Evolutionary conservation across 2,797 vertebrate species (phyloP).

Genomic region (Falco novaeseelandiae): DNA sequence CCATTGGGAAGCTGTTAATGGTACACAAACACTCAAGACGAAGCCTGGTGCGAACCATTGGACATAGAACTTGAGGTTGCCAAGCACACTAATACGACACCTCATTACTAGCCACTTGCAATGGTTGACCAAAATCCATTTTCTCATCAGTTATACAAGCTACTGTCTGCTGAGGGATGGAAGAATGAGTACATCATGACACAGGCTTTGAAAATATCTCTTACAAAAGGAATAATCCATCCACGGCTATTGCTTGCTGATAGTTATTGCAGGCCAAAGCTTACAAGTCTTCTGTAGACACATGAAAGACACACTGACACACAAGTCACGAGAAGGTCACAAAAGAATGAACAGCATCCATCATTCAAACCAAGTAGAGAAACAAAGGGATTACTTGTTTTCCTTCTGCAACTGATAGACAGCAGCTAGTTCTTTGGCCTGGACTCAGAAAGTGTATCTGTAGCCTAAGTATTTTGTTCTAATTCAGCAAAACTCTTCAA

Average conservation of each 20-base stretch:
- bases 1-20: background rate
- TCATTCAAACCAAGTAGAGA: conserved; percentile 27
- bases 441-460: background rate
- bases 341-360: conserved; percentile 6
- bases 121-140: conserved; percentile 37
- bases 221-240: conserved; percentile 26
- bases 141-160: conserved; percentile 34
- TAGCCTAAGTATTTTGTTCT: background rate
- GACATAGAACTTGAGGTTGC: background rate
- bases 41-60: background rate
- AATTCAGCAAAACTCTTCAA: background rate
- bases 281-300: conserved; percentile 3
- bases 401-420: background rate
- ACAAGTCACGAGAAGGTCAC: conserved; percentile 11
- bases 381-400: conserved; percentile 37
- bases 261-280: background rate
- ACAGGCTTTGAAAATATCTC: conserved; percentile 43
- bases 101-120: conserved; percentile 47
- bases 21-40: background rate
- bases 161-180: conserved; percentile 20
- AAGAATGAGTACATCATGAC: conserved; percentile 45
- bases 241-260: conserved; percentile 8
- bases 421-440: conserved; percentile 15
- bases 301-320: conserved; percentile 25
- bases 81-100: conserved; percentile 7